Base-by-base conservation (phyloP, 2,888 invertebrate genomes). In the Epirrhoe alternata region DNA sequence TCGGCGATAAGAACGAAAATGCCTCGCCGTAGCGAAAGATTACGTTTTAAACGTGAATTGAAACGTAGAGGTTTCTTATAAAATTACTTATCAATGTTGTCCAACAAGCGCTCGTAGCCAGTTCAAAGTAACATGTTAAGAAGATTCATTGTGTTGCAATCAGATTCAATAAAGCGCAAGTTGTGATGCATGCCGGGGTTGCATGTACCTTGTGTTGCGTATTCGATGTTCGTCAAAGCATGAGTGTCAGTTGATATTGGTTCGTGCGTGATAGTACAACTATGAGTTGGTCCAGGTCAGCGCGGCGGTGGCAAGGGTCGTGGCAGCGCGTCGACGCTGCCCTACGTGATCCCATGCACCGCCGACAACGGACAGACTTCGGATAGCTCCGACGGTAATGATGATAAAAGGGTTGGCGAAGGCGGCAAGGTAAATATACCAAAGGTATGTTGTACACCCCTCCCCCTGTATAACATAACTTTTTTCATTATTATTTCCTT, bases 271-370 rank as follows among this genome's bases (percentile, higher is more conserved):
- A 52, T 57, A 62, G 52, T 53, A 58, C 17, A 24, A 42, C 12
- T 42, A 50, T 16, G 45, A 57, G 55, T 70, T 71, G 70, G 71
- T 71, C 82, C 85, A 72, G 92, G 92, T 63, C 87, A 86, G 64
- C 83, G 93, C 49, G 93, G 92, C 8, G 78, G 90, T 63, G 92
- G 93, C 50, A 94, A 94, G 62, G 93, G 93, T 0, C 86, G 94
- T 0, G 89, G 92, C 47, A 82, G 83, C 35, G 85, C 84, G 0
- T 81, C 92, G 0, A 93, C 93, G 6, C 77, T 94, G 70, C 94
- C 94, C 0, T 94, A 94, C 77, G 90, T 94, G 31, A 90, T 94
- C 42, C 93, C 93, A 0, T 92, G 92, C 74, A 91, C 91, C 10
- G 81, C 82, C 10, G 92, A 92, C 76, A 77, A 88, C 0, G 92